Conservation (phyloP, 2,888 invertebrate genomes). For the Troides aeacus region DNA sequence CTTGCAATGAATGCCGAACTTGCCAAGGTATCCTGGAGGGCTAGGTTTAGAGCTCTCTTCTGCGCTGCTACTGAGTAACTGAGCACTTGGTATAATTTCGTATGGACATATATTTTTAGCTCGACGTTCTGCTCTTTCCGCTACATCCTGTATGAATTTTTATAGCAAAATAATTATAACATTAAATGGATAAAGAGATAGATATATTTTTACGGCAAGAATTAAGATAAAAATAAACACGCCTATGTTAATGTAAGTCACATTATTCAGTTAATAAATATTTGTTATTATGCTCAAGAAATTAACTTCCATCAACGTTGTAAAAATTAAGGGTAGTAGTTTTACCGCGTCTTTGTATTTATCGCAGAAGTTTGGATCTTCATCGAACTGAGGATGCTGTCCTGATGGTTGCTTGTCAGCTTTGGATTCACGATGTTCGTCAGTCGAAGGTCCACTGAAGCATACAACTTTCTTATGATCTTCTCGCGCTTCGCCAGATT, state of each 20-base stretch:
- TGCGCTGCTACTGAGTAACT: slow-evolving; percentile 35
- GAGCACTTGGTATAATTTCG: slow-evolving; percentile 55
- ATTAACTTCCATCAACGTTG: background rate
- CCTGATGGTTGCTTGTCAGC: slow-evolving; percentile 44
- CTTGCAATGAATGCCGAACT: slow-evolving; percentile 65
- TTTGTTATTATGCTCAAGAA: background rate
- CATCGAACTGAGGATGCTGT: slow-evolving; percentile 58
- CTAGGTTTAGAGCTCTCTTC: slow-evolving; percentile 41
- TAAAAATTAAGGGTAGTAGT: background rate
- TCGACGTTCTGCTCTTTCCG: slow-evolving; percentile 57
- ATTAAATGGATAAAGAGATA: background rate
- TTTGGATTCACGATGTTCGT: slow-evolving; percentile 45
- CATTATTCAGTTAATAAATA: background rate
- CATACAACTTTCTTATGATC: slow-evolving; percentile 75
- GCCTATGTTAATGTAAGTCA: too few relatives aligned
- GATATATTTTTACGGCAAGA: too few relatives aligned
- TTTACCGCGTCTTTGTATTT: slow-evolving; percentile 56
- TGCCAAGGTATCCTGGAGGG: slow-evolving; percentile 63
- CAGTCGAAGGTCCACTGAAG: slow-evolving; percentile 66
- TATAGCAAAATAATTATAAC: background rate
- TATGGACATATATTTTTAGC: slow-evolving; percentile 58
- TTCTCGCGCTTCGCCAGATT: slow-evolving; percentile 61
- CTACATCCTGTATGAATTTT: slow-evolving; percentile 46
- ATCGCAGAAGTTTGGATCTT: slow-evolving; percentile 61
- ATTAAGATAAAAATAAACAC: too few relatives aligned